These are phyloP conservation scores for Ptychochromis oligacanthus DNA, from an alignment of 2,113 vertebrate genomes.

Conservation along the genomic window DNA sequence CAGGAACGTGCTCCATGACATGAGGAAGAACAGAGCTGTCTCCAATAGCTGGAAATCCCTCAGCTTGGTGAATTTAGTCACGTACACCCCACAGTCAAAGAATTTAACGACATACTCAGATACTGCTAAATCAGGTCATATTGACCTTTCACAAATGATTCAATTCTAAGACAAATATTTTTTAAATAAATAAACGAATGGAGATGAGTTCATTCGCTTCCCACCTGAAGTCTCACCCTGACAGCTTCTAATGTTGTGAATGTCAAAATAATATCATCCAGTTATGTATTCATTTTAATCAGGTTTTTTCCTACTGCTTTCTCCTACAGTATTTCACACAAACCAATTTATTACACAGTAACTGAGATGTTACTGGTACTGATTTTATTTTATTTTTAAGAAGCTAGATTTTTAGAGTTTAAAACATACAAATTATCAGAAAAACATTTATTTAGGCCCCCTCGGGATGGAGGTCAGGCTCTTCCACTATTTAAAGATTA, in stretches of 20 bases:
- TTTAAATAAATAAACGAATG: background rate
- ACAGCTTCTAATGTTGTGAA: background rate
- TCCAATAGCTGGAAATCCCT: constrained; percentile 94
- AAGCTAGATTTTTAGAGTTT: background rate
- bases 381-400: background rate
- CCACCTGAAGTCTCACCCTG: background rate
- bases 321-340: background rate
- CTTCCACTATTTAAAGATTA: background rate
- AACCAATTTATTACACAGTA: background rate
- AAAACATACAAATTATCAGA: background rate
- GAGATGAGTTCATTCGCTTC: background rate
- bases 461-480: background rate
- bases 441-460: background rate
- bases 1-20: constrained; percentile 99
- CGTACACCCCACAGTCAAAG: constrained; percentile 77
- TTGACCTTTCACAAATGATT: background rate
- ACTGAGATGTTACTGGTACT: background rate
- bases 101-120: constrained; percentile 15
- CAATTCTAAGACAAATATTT: background rate
- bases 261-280: fast-evolving
- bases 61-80: constrained; percentile 98
- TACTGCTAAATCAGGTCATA: background rate
- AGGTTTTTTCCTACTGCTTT: background rate
- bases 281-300: background rate
- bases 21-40: constrained; percentile 96